These are phyloP conservation scores for Aplysia californica DNA, from an alignment of 1,140 invertebrate species.

Conservation along the genomic window DNA sequence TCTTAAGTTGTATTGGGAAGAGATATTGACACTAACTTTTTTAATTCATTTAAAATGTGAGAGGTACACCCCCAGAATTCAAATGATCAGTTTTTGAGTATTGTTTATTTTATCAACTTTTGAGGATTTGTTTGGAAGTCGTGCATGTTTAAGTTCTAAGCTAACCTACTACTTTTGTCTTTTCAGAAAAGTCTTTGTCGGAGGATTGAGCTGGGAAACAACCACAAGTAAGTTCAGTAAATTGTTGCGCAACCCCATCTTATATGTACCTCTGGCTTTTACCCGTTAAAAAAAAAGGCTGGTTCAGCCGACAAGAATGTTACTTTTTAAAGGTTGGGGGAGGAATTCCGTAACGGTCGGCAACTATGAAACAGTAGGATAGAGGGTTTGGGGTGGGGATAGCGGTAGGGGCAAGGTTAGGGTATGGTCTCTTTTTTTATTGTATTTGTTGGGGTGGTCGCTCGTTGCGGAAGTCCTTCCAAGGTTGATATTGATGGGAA, in stretches of 20 bases:
- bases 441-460: not conserved
- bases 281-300: too few species aligned
- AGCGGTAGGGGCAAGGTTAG: not conserved
- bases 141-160: not conserved
- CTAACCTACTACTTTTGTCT: constrained; percentile 52
- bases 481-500: not conserved
- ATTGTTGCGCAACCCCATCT: not conserved
- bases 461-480: not conserved
- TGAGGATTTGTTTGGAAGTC: too few species aligned
- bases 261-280: too few species aligned
- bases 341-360: not conserved
- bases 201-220: constrained; percentile 96
- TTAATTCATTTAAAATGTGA: too few species aligned
- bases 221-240: constrained; percentile 73
- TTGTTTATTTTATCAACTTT: not conserved
- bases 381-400: too few species aligned
- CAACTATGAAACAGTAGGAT: not conserved
- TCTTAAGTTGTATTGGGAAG: not conserved
- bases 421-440: not conserved
- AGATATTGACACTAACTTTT: not conserved
- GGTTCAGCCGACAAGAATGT: not conserved
- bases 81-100: too few species aligned
- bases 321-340: not conserved
- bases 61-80: too few species aligned
- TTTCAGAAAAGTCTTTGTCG: constrained; percentile 91